Conservation (phyloP, 2,113 vertebrate species). For the Psilopogon haemacephalus region DNA sequence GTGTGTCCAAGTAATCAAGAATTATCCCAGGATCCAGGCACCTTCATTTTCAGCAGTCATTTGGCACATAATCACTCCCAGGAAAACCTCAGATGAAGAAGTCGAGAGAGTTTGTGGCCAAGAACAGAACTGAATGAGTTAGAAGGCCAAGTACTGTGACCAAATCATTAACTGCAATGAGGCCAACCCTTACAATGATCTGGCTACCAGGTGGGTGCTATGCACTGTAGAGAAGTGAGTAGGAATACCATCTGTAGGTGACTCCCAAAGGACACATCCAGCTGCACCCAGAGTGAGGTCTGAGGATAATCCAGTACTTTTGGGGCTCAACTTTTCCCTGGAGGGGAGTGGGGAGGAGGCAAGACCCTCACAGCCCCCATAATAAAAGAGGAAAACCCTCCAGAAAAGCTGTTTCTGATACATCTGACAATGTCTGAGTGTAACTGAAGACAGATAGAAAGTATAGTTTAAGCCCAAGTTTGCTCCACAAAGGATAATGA, state of each 20-base stretch:
- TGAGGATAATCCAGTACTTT: background rate
- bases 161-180: background rate
- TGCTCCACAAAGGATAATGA: background rate
- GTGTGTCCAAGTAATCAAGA: background rate
- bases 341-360: background rate
- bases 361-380: background rate
- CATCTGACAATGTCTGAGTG: background rate
- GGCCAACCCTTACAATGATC: background rate
- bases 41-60: background rate
- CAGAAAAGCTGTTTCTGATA: background rate
- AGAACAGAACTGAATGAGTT: background rate
- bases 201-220: background rate
- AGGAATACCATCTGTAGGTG: background rate
- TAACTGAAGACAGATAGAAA: background rate
- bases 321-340: background rate
- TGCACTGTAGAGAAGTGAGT: background rate
- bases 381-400: background rate
- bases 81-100: background rate
- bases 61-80: background rate
- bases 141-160: background rate
- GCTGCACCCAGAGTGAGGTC: background rate
- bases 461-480: background rate
- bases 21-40: background rate
- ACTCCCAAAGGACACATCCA: background rate
- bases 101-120: background rate